phyloP scores from a whole-genome alignment of 2,797 vertebrate species.

The Dipus sagitta region DNA sequence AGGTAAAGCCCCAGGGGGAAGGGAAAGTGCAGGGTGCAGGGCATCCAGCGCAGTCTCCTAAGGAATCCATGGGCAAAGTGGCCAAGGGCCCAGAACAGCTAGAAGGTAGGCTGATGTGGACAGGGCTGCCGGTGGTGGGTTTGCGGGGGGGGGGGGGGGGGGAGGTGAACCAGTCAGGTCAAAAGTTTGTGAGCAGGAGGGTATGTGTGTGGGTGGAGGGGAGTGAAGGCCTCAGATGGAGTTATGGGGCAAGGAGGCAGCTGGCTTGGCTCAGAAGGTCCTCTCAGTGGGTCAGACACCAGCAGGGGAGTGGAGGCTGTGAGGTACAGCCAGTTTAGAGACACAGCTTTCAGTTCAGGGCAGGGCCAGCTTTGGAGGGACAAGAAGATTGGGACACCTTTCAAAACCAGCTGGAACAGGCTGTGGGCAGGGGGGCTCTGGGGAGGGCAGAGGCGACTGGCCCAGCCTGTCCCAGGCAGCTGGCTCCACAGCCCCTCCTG shows the following conservation, averaged over 20 bases:
- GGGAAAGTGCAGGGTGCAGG: neutral
- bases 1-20: neutral
- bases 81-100: neutral
- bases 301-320: neutral
- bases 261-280: neutral
- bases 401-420: conserved; percentile 54
- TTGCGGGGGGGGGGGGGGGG: neutral
- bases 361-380: neutral
- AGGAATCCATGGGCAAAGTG: neutral
- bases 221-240: neutral
- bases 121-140: neutral
- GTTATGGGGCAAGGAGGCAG: neutral
- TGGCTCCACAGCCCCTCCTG: conserved; percentile 68
- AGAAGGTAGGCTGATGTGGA: neutral
- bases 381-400: conserved; percentile 1
- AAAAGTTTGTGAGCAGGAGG: neutral
- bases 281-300: neutral
- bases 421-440: neutral
- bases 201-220: neutral
- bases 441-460: neutral
- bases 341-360: conserved; percentile 28
- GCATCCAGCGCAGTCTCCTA: neutral
- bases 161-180: neutral
- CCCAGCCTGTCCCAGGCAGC: conserved; percentile 36
- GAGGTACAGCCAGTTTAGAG: neutral